phyloP scores from a whole-genome alignment of 2,888 invertebrate species.

The Hypomecis punctinalis region DNA sequence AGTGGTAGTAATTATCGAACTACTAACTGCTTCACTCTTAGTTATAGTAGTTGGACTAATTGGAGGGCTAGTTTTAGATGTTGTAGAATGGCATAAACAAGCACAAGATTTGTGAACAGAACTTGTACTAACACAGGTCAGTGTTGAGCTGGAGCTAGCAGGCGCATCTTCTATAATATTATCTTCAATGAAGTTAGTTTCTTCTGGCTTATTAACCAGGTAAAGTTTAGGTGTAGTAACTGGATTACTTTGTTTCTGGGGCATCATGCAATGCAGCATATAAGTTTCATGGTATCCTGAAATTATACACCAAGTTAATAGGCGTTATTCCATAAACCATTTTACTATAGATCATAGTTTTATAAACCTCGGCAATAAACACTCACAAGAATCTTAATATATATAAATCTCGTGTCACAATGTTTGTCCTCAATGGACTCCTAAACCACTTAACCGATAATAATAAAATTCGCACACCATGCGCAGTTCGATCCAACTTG shows the following conservation, averaged over 20 bases:
- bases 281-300: slow-evolving; percentile 56
- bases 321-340: not conserved
- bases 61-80: not conserved
- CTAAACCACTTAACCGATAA: no score
- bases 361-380: no score
- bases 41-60: slow-evolving; percentile 9
- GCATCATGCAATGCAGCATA: slow-evolving; percentile 49
- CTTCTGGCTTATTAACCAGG: not conserved
- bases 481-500: no score
- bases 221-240: not conserved
- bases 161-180: slow-evolving; percentile 9
- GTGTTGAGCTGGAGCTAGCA: not conserved
- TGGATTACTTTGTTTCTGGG: slow-evolving; percentile 31
- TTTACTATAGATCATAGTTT: no score
- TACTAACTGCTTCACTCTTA: not conserved
- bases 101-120: slow-evolving; percentile 2
- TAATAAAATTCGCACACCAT: no score
- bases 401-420: no score
- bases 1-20: slow-evolving; percentile 1
- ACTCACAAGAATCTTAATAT: no score
- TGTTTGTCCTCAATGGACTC: no score
- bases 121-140: slow-evolving; percentile 10
- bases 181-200: slow-evolving; percentile 11
- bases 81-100: slow-evolving; percentile 5
- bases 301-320: slow-evolving; percentile 26